Percentiles rank a stretch among this genome's conserved stretches.
Conservation (phyloP, 1,140 invertebrate species). For the Rhopalosiphum padi region DNA sequence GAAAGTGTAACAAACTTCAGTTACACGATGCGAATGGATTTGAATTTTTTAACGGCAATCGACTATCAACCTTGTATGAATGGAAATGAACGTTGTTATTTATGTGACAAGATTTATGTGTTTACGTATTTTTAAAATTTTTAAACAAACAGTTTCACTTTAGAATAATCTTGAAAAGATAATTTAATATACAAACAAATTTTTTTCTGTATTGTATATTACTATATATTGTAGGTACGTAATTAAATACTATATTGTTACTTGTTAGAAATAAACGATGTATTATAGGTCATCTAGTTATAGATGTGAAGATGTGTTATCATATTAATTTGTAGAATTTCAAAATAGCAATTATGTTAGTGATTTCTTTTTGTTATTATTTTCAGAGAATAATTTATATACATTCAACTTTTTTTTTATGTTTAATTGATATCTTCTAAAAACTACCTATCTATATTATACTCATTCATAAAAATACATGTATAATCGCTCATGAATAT, state of each 20-base stretch:
- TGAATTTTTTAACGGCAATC: conserved; percentile 20
- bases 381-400: not conserved
- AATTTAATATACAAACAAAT: not conserved
- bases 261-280: not conserved
- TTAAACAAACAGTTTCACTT: not conserved
- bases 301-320: not conserved
- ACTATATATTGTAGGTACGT: not conserved
- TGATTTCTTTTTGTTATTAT: not conserved
- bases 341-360: not conserved
- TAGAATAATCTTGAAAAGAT: not conserved
- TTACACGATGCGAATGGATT: not conserved
- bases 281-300: not conserved
- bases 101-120: not conserved
- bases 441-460: not conserved
- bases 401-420: not conserved
- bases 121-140: not conserved
- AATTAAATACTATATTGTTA: not conserved
- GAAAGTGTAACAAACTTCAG: conserved; percentile 25
- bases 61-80: conserved; percentile 13
- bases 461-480: not conserved
- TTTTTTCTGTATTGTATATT: not conserved
- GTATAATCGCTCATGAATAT: not conserved
- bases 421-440: not conserved
- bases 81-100: conserved; percentile 27
- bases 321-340: not conserved